Evolutionary conservation across 2,113 vertebrate species (phyloP), one percentile per base, ranked within the genome.

Genomic region (Muntiacus reevesi): DNA sequence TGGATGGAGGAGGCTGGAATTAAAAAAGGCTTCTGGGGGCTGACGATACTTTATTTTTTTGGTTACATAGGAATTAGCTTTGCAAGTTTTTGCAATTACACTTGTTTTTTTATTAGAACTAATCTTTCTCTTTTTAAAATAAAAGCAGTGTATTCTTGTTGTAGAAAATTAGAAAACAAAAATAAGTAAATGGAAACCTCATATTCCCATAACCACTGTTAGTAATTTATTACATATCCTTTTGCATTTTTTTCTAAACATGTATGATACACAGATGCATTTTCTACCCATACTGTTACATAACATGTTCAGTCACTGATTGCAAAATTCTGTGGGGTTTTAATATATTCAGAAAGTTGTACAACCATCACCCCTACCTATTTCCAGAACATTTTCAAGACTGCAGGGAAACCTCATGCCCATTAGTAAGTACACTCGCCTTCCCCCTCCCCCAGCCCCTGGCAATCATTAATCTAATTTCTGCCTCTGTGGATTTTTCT

Each of bases 41-140:
- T 74, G 55, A 16, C 0, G 0, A 43, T 10, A 9, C 19, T 30
- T 60, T 89, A 28, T 13, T 94, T 89, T n/a, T 16, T 55, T 57
- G 54, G 45, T 25, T 36, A 36, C 45, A 30, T 1, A 16, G 50
- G 28, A 92, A 54, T 89, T 40, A 36, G 40, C 91, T 94, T 54
- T 30, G 85, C 81, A 92, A 82, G 54, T 52, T 30, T 55, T 86
- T 86, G 23, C n/a, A n/a, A 43, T 86, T 27, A 28, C 67, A 79
- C 60, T 93, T 28, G n/a, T 47, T 91, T 97, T 97, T 79, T 67
- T 47, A 94, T 94, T 92, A 83, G 54, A 94, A 89, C 55, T 19
- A n/a, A 13, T 64, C 19, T 71, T n/a, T 43, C 23, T 23, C 28
- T 83, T 86, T 87, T 87, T 9, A 15, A 40, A 81, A 67, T 5